These are phyloP conservation scores for Melanotaenia nigrans DNA, from an alignment of 2,797 vertebrate genomes.

Conservation along the genomic window DNA sequence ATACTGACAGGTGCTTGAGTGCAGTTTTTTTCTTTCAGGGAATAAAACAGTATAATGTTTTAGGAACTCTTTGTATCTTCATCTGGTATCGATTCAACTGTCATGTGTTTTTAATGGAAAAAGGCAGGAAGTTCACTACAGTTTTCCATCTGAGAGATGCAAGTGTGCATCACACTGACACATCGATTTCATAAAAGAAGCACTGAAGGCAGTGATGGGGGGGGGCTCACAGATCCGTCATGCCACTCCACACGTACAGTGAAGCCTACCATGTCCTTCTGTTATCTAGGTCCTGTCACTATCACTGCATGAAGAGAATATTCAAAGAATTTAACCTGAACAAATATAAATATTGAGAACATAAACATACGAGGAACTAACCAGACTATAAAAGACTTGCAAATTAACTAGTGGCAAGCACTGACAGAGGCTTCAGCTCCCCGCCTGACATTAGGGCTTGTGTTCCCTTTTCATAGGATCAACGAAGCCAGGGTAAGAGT, in stretches of 20 bases:
- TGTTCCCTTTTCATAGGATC: slow-evolving; percentile 1
- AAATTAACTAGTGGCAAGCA: slow-evolving; percentile 41
- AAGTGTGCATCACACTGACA: slow-evolving; percentile 22
- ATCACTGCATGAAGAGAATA: slow-evolving; percentile 8
- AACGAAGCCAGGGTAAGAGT: slow-evolving; percentile 10
- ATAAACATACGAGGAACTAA: neutral
- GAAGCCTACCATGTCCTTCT: slow-evolving; percentile 55
- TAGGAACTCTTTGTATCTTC: slow-evolving; percentile 11
- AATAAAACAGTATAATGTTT: slow-evolving; percentile 22
- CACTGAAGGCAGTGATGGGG: slow-evolving; percentile 31
- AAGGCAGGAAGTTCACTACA: slow-evolving; percentile 2
- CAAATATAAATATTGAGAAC: slow-evolving; percentile 2
- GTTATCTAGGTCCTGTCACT: slow-evolving; percentile 41
- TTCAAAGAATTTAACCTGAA: slow-evolving; percentile 29
- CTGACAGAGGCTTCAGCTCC: slow-evolving; percentile 18
- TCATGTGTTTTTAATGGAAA: neutral
- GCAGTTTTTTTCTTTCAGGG: slow-evolving; percentile 2
- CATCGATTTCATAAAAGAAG: slow-evolving; percentile 12
- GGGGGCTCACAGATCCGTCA: slow-evolving; percentile 45
- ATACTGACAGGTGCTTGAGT: neutral
- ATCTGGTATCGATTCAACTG: slow-evolving; percentile 13
- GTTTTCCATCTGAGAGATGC: slow-evolving; percentile 37
- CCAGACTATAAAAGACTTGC: slow-evolving; percentile 35
- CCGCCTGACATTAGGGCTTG: slow-evolving; percentile 8
- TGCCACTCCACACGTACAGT: slow-evolving; percentile 42